These are phyloP conservation scores for Lichenostomus cassidix DNA, from an alignment of 2,113 vertebrate species.

Conservation along the genomic window DNA sequence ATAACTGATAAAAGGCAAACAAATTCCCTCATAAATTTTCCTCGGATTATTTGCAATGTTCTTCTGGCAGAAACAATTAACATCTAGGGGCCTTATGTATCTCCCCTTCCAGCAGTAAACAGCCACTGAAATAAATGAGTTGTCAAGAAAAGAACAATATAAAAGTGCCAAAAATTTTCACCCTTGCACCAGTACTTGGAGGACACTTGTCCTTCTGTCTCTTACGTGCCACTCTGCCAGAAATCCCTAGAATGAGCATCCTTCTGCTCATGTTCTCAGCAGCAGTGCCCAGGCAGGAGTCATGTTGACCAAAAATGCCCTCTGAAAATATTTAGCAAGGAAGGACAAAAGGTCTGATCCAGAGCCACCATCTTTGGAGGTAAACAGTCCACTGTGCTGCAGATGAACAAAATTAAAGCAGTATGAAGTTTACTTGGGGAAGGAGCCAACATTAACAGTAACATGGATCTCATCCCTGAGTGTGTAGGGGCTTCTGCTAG, in stretches of 20 bases:
- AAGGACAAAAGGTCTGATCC: not conserved
- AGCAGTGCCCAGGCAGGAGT: fast-evolving
- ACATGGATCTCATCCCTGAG: fast-evolving
- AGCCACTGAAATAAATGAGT: not conserved
- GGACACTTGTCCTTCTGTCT: not conserved
- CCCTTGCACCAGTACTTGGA: not conserved
- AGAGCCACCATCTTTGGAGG: not conserved
- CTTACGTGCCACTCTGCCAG: fast-evolving
- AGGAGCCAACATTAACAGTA: not conserved
- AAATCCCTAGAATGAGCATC: not conserved
- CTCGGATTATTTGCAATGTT: not conserved
- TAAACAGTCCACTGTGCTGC: not conserved
- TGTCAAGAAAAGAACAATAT: not conserved
- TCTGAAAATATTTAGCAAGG: not conserved
- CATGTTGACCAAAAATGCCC: fast-evolving
- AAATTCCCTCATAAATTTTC: not conserved
- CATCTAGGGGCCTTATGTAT: not conserved
- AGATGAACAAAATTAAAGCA: not conserved
- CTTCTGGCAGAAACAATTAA: not conserved
- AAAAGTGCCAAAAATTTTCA: not conserved
- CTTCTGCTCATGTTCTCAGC: not conserved
- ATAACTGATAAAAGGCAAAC: not conserved
- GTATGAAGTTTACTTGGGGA: not conserved
- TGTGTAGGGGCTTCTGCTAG: fast-evolving
- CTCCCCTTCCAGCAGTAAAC: not conserved